These are phyloP conservation scores for Daptonema setosum DNA, from an alignment of 2,888 invertebrate genomes.

Conservation along the genomic window DNA sequence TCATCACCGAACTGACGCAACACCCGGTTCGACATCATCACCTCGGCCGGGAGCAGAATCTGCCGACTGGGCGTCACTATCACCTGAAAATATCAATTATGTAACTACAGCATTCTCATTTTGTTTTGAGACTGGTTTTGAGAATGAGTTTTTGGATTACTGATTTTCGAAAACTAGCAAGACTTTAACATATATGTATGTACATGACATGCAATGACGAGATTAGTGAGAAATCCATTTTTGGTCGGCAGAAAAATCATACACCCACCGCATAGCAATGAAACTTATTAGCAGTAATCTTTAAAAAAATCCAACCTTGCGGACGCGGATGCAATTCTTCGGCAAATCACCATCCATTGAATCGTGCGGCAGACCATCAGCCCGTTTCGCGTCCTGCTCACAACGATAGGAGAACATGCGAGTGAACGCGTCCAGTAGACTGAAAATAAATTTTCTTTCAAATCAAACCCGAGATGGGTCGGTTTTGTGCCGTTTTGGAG, in stretches of 20 bases:
- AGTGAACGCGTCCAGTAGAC: background rate
- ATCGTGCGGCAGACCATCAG: background rate
- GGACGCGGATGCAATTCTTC: slow-evolving; percentile 10
- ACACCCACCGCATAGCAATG: too few relatives aligned
- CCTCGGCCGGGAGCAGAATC: slow-evolving; percentile 22
- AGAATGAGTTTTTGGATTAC: too few relatives aligned
- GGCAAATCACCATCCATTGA: slow-evolving; percentile 5
- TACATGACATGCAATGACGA: too few relatives aligned
- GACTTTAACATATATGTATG: too few relatives aligned
- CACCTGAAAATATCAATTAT: slow-evolving; percentile 9
- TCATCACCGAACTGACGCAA: slow-evolving; percentile 17
- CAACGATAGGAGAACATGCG: background rate
- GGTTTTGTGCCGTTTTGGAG: too few relatives aligned
- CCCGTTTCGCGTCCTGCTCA: background rate
- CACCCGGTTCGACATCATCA: slow-evolving; percentile 25
- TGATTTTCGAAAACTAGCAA: too few relatives aligned
- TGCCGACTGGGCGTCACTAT: slow-evolving; percentile 21
- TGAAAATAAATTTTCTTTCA: background rate
- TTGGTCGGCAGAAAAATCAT: too few relatives aligned
- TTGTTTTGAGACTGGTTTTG: too few relatives aligned
- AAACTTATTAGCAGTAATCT: too few relatives aligned
- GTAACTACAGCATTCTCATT: too few relatives aligned
- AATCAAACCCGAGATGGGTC: too few relatives aligned
- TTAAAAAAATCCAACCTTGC: slow-evolving; percentile 8
- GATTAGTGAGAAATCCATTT: too few relatives aligned